Base-by-base conservation (phyloP, 2,888 invertebrate genomes). In the Bellardia pandia region DNA sequence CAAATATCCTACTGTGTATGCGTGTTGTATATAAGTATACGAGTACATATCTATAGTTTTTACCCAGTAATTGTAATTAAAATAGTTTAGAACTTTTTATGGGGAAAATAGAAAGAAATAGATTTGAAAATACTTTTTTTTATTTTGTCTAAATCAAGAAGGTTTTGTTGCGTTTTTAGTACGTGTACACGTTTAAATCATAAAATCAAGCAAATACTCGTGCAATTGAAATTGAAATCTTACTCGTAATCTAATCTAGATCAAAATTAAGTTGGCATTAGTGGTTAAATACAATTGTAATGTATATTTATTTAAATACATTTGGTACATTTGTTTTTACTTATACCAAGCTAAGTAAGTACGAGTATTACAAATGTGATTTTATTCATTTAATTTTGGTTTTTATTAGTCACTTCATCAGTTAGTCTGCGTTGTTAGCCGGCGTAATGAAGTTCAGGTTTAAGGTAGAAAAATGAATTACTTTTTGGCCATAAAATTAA, bases 231-330 rank as follows among this genome's bases (percentile, higher is more conserved):
- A 86, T 68, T 74, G 62, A 78, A 86, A 82, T 69, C n/a, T 30
- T 14, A 80, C 74, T 66, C 40, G 62, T 77, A 81, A 88, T 86
- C 81, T 86, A 78, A 88, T 88, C 88, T 68, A 45, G 77, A 88
- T 86, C 64, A 76, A 83, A 86, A 77, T 85, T 78, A 85, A 79
- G 76, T 75, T 83, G 74, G 76, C 83, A 86, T 84, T 86, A 80
- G 84, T 58, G 56, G 74, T 78, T 80, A 76, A 88, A 74, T 88
- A 77, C 68, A 68, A 66, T 80, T 72, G 79, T 86, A 88, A 86
- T 88, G 84, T 78, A 78, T 84, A 84, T 62, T 45, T 45, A 16
- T 9, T 72, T 23, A 40, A 40, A 11, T 40, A 40, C 11, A 9
- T 51, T 6, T 23, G 23, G 1, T 23, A 42, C 5, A 4, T 33